Base-by-base conservation (phyloP, 2,888 invertebrate genomes). In the Drosophila neoperkinsi region DNA sequence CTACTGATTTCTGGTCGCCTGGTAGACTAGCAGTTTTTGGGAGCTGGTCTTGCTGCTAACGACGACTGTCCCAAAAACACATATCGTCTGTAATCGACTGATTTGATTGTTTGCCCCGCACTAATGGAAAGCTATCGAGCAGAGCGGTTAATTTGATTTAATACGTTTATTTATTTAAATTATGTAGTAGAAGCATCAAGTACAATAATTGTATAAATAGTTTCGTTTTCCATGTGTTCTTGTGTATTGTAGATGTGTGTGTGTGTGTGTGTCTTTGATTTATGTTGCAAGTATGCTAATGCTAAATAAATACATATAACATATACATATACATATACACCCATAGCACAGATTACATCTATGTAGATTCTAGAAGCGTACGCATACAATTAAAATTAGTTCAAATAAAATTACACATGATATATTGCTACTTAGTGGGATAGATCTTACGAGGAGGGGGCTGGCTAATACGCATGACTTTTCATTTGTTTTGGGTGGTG, bases 171-270 rank as follows among this genome's bases (percentile, higher is more conserved):
- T 68, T 71, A 70, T 81, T 77, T 71, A 51, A 72, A 65, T 84
- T 84, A 84, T 75, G 72, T 85, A 87, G 88, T 87, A 74, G 82
- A 85, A 85, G 84, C 88, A 87, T 85, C 85, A 87, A 87, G 84
- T 87, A 85, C 84, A 85, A 62, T 85, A 78, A 76, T 82, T 62
- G 64, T 85, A 84, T 84, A 84, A 84, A 84, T 84, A 87, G 84
- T 84, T 84, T 69, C 73, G 66, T 65, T 77, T 71, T 55, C 59
- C 56, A 41, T 46, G 67, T 65, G 30, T 65, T 30, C 33, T 68
- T 33, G 38, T 65, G 10, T 53, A 28, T 63, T 25, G 57, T 57
- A n/a, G 28, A 59, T 69, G 61, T 64, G 36, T 66, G 46, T 63
- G 65, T 71, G 61, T 71, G 60, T 67, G 49, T 66, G 61, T 71